Percentiles rank a stretch among this genome's conserved stretches.
Conservation (phyloP, 2,113 vertebrate genomes). For the Ovibos moschatus region DNA sequence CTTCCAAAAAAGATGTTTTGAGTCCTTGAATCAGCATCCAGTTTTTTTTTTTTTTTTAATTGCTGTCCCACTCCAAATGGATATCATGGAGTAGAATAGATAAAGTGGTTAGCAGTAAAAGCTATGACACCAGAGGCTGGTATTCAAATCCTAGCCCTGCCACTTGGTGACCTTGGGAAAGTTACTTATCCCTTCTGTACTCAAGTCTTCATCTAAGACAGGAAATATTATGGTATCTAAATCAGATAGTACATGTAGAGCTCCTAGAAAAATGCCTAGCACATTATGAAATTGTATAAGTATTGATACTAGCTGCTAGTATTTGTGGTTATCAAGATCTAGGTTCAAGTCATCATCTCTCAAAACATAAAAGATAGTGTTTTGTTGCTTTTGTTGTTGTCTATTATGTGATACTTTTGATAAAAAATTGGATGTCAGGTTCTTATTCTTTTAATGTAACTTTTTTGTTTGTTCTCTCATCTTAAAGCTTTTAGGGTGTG, state of each 20-base stretch:
- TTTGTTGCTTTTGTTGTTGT: neutral
- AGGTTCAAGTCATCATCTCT: neutral
- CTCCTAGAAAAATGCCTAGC: neutral
- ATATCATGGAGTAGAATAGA: neutral
- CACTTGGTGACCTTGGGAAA: neutral
- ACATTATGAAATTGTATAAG: neutral
- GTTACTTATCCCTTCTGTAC: neutral
- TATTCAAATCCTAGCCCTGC: neutral
- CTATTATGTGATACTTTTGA: neutral
- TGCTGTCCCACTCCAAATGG: neutral
- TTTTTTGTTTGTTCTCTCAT: neutral
- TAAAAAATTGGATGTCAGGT: neutral
- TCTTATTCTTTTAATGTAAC: neutral
- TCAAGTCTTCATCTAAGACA: neutral
- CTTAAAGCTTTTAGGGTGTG: neutral
- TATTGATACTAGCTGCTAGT: neutral
- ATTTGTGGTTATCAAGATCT: neutral
- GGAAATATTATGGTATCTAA: neutral
- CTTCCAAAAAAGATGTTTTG: neutral
- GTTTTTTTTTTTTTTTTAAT: neutral
- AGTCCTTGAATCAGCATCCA: neutral
- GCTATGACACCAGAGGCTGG: neutral
- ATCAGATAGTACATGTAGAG: neutral
- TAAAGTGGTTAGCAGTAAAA: neutral
- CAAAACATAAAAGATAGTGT: neutral